Percentiles rank a stretch among this genome's conserved stretches.
phyloP scores from a whole-genome alignment of 2,888 invertebrate species.

The Rhopalosiphum nymphaeae region DNA sequence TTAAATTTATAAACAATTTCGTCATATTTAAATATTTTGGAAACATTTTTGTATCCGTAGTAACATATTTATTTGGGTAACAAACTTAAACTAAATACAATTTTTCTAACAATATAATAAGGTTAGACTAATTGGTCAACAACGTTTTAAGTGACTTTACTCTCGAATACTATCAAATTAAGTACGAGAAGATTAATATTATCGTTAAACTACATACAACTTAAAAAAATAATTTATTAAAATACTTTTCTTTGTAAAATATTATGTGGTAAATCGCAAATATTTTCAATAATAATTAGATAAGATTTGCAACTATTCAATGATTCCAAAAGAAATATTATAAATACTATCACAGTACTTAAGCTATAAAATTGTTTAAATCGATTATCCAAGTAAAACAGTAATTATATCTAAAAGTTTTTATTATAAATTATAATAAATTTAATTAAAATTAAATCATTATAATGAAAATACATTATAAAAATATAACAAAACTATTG shows the following conservation, averaged over 20 bases:
- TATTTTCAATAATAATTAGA: conserved; percentile 31
- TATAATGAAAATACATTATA: neutral
- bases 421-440: too few relatives aligned
- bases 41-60: neutral
- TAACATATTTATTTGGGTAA: neutral
- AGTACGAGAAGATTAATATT: neutral
- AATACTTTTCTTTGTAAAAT: neutral
- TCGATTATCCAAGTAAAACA: neutral
- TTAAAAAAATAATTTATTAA: neutral
- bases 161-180: neutral
- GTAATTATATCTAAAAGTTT: neutral
- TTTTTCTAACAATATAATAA: neutral
- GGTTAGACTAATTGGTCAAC: neutral
- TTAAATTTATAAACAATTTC: neutral
- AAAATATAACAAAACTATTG: neutral
- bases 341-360: neutral
- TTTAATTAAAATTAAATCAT: neutral
- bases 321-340: neutral
- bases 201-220: neutral
- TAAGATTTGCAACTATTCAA: neutral
- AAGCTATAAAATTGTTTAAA: neutral
- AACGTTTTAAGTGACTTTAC: neutral
- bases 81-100: neutral
- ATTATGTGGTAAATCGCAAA: neutral
- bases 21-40: too few relatives aligned